These are phyloP conservation scores for Menidia beryllina DNA, from an alignment of 2,113 vertebrate genomes.

Conservation along the genomic window DNA sequence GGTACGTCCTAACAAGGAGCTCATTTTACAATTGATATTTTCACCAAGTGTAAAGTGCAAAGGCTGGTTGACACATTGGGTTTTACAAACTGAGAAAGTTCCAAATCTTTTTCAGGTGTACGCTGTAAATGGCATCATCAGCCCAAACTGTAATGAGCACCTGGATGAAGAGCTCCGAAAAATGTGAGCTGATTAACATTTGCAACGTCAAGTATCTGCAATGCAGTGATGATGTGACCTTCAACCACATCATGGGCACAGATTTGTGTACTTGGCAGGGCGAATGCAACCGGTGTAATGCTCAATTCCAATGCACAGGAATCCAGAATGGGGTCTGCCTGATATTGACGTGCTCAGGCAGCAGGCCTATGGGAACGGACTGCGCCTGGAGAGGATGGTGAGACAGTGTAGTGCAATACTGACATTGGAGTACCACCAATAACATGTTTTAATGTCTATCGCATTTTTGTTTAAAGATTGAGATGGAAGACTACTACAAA, in stretches of 20 bases:
- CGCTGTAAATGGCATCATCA: conserved; percentile 81
- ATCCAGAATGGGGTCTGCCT: conserved; percentile 82
- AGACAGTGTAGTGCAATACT: conserved; percentile 8
- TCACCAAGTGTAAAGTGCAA: too few species aligned
- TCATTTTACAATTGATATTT: background rate
- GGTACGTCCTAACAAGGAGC: conserved; percentile 47
- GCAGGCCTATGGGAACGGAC: conserved; percentile 67
- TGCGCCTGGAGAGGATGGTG: conserved; percentile 80
- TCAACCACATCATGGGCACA: background rate
- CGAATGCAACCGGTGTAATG: background rate
- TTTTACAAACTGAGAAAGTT: background rate
- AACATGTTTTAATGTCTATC: background rate
- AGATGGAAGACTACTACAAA: conserved; percentile 82
- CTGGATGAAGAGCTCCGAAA: conserved; percentile 73
- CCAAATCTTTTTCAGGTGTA: conserved; percentile 66
- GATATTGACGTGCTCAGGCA: conserved; percentile 81
- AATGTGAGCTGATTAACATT: conserved; percentile 54
- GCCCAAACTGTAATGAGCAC: conserved; percentile 75
- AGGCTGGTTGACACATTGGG: background rate
- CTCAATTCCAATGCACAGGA: conserved; percentile 56
- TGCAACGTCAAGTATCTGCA: background rate
- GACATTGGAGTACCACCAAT: fast-evolving
- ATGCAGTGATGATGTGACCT: background rate
- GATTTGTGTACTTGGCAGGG: background rate
- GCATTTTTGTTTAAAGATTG: conserved; percentile 66